A percentile compares a stretch with the other conserved stretches of the same genome.
Conservation (phyloP, 2,113 vertebrate genomes). For the Vulpes vulpes region DNA sequence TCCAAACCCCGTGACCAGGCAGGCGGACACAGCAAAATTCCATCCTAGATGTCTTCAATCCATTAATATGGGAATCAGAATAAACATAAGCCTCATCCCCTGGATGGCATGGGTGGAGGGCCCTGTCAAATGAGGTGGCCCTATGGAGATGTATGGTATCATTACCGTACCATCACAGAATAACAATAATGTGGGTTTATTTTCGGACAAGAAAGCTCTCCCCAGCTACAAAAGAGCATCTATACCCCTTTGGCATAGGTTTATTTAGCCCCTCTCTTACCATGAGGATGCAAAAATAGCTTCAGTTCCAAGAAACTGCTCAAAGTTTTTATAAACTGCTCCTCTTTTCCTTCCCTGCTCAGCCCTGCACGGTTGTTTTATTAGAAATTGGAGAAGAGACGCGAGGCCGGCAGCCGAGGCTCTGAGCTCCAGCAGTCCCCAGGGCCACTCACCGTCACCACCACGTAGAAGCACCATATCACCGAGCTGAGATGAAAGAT, state of each 20-base stretch:
- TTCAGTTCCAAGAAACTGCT: background rate
- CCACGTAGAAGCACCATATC: slow-evolving; percentile 95
- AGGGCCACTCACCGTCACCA: slow-evolving; percentile 92
- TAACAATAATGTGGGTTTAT: background rate
- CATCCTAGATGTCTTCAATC: background rate
- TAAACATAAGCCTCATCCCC: background rate
- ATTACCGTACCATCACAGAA: accelerated
- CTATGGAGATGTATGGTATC: accelerated
- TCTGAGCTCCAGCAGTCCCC: background rate
- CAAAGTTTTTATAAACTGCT: background rate
- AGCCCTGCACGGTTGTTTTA: background rate
- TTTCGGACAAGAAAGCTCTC: background rate
- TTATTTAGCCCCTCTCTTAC: background rate
- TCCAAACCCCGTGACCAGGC: accelerated
- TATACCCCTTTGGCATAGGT: too few species aligned
- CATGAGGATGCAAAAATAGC: background rate
- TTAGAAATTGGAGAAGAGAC: background rate
- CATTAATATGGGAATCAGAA: accelerated
- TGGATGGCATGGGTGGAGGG: too few species aligned
- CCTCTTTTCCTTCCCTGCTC: background rate
- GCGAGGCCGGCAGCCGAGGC: background rate
- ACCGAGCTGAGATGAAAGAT: slow-evolving; percentile 96
- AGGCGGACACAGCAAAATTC: background rate
- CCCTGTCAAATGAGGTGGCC: background rate
- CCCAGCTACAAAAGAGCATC: background rate